Percentiles rank a stretch among this genome's conserved stretches.
phyloP scores from a whole-genome alignment of 2,797 vertebrate genomes.

The Chelon auratus region DNA sequence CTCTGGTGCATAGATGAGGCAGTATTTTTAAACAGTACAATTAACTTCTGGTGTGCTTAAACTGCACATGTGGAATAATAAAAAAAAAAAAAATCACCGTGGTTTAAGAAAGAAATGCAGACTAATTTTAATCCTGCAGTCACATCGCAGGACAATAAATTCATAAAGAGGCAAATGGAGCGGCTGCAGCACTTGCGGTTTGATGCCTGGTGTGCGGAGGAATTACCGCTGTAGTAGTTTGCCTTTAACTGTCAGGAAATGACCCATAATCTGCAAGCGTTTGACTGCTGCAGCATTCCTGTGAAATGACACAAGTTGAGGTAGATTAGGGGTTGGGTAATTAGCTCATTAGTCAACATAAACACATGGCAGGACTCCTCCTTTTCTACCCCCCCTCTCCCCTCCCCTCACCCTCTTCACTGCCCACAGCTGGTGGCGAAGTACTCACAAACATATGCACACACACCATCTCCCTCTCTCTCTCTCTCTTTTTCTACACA shows the following conservation, averaged over 20 bases:
- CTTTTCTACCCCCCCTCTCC: constrained; percentile 56
- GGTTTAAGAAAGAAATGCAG: not conserved
- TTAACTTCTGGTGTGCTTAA: not conserved
- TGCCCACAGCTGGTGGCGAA: constrained; percentile 80
- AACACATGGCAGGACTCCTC: constrained; percentile 82
- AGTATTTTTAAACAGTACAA: constrained; percentile 4
- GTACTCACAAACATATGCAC: constrained; percentile 40
- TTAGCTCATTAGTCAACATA: constrained; percentile 88
- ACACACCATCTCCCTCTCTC: constrained; percentile 8
- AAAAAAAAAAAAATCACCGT: not conserved
- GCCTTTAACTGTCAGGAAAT: constrained; percentile 88
- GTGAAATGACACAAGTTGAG: constrained; percentile 88
- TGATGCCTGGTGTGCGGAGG: constrained; percentile 75
- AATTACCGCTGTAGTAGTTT: constrained; percentile 81
- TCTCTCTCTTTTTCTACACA: no score
- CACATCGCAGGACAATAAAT: constrained; percentile 50
- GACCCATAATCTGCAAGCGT: constrained; percentile 84
- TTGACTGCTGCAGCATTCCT: constrained; percentile 87
- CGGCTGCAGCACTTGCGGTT: constrained; percentile 71
- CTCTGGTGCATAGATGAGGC: not conserved
- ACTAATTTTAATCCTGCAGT: constrained; percentile 11
- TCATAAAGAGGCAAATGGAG: constrained; percentile 71
- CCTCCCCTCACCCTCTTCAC: constrained; percentile 30
- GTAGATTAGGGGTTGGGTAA: constrained; percentile 85
- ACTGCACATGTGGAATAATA: not conserved